phyloP scores from a whole-genome alignment of 2,113 vertebrate species.

The Festucalex cinctus region DNA sequence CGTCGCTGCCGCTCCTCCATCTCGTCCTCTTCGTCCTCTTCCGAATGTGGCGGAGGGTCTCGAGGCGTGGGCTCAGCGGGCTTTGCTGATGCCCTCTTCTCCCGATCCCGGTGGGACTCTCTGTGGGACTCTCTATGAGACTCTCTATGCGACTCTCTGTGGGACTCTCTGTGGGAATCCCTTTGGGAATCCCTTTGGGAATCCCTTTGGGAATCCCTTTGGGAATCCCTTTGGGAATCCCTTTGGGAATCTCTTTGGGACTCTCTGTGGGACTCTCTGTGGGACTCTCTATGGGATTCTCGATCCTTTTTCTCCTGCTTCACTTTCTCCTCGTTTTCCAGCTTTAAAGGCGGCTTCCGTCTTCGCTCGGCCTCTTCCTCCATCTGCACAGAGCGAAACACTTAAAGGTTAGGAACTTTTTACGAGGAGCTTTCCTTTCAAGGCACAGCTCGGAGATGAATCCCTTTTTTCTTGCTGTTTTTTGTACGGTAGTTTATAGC shows the following conservation, averaged over 20 bases:
- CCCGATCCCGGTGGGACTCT: constrained; percentile 70
- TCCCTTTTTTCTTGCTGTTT: neutral
- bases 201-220: neutral
- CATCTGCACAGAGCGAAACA: constrained; percentile 74
- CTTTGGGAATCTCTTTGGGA: neutral
- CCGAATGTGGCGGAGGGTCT: constrained; percentile 69
- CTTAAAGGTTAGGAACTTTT: neutral
- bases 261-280: constrained; percentile 52
- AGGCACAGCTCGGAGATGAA: neutral
- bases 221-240: neutral
- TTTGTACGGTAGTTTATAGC: neutral
- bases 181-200: neutral
- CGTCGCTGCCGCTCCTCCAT: constrained; percentile 83
- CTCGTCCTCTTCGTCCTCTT: constrained; percentile 88
- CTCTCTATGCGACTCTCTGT: neutral
- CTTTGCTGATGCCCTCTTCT: constrained; percentile 67
- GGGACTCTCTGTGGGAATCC: neutral
- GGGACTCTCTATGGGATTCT: constrained; percentile 59
- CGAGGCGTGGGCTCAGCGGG: constrained; percentile 60
- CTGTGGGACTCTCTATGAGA: constrained; percentile 27
- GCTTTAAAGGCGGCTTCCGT: constrained; percentile 89
- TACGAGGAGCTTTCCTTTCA: neutral
- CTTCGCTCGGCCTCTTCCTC: constrained; percentile 94
- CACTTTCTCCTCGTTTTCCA: constrained; percentile 84
- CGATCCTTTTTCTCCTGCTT: constrained; percentile 67